Conservation (phyloP, 2,888 invertebrate species). For the Shargacucullia verbasci region DNA sequence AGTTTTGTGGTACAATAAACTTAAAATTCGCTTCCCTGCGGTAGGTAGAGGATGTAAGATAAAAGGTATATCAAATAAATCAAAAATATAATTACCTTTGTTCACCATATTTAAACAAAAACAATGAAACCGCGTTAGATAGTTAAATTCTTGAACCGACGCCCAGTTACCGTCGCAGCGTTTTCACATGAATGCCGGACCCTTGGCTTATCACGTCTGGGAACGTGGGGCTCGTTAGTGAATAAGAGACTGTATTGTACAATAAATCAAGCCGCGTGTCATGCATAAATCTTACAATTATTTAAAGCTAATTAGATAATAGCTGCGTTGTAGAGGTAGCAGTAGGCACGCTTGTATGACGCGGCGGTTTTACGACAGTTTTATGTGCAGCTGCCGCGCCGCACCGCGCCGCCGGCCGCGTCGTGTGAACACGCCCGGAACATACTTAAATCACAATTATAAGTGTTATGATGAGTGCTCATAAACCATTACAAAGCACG, state of each 20-base stretch:
- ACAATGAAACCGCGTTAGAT: conserved; percentile 6
- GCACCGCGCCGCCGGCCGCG: conserved; percentile 8
- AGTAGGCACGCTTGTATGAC: background rate
- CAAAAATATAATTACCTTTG: conserved; percentile 5
- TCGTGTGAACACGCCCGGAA: conserved; percentile 14
- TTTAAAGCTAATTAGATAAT: conserved; percentile 39
- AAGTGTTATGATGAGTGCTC: background rate
- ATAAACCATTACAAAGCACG: conserved; percentile 8
- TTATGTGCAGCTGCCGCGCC: conserved; percentile 10
- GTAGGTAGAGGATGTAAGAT: background rate
- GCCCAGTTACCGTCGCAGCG: background rate
- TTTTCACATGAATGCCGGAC: conserved; percentile 20
- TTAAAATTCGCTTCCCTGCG: background rate
- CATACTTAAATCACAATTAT: background rate
- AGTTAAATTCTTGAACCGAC: conserved; percentile 6
- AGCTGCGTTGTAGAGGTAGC: background rate
- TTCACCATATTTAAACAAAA: conserved; percentile 9
- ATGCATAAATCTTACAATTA: conserved; percentile 39
- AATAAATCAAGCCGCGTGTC: conserved; percentile 50
- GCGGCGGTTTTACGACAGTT: conserved; percentile 19
- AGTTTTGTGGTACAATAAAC: background rate
- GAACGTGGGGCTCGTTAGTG: conserved; percentile 35
- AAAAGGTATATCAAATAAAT: conserved; percentile 1
- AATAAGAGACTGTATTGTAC: conserved; percentile 12
- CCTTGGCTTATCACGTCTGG: conserved; percentile 11